Conservation (phyloP, 2,113 vertebrate species). For the Syngnathus scovelli region DNA sequence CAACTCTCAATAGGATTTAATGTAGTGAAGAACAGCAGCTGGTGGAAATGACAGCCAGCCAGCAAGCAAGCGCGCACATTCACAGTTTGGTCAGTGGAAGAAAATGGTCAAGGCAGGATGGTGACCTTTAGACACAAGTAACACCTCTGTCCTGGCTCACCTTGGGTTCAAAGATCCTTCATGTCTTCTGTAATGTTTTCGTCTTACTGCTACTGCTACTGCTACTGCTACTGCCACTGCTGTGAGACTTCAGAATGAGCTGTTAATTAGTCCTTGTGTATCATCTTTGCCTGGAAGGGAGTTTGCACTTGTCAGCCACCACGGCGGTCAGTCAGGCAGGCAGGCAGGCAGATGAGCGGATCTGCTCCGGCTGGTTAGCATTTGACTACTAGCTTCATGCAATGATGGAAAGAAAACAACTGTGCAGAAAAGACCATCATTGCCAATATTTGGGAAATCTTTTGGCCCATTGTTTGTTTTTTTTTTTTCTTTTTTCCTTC, state of each 20-base stretch:
- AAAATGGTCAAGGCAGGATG: neutral
- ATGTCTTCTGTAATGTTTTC: too few relatives aligned
- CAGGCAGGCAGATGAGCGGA: conserved; percentile 30
- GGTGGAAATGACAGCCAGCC: neutral
- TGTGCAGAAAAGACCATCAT: conserved; percentile 73
- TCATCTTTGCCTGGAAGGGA: neutral
- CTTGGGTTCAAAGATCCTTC: too few relatives aligned
- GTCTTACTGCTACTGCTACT: too few relatives aligned
- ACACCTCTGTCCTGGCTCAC: too few relatives aligned
- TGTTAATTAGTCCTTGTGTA: neutral
- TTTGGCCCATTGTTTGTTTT: conserved; percentile 50
- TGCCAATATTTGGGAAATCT: conserved; percentile 69
- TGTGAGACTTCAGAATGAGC: neutral
- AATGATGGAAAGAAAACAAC: conserved; percentile 27
- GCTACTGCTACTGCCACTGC: too few relatives aligned
- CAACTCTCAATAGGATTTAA: neutral
- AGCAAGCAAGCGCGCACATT: neutral
- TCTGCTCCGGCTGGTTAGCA: conserved; percentile 49
- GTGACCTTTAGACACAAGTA: neutral
- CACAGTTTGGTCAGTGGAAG: neutral
- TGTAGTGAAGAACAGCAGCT: neutral
- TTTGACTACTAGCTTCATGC: conserved; percentile 56
- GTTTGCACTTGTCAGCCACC: too few relatives aligned
- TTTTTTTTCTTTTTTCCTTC: too few relatives aligned
- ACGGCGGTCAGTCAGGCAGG: too few relatives aligned